Percentiles rank a stretch among this genome's conserved stretches.
phyloP scores from a whole-genome alignment of 2,797 vertebrate genomes.

The Siniperca obscura region DNA sequence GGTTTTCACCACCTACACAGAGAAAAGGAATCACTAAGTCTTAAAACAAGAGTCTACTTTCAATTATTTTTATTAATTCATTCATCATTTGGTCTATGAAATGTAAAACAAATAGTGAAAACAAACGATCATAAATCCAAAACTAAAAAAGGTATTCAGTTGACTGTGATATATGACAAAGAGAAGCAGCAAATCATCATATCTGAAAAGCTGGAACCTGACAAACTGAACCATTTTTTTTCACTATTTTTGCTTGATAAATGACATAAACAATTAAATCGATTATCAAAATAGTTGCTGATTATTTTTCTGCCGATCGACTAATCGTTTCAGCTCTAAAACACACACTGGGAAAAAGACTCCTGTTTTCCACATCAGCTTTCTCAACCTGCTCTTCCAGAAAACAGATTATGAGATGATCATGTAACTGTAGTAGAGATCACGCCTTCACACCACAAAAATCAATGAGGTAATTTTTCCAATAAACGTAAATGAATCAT shows the following conservation, averaged over 20 bases:
- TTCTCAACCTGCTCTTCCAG: slow-evolving; percentile 2
- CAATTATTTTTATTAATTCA: neutral
- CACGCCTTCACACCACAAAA: slow-evolving; percentile 1
- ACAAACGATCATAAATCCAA: neutral
- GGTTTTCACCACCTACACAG: slow-evolving; percentile 94
- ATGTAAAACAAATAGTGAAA: neutral
- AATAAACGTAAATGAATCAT: slow-evolving; percentile 16
- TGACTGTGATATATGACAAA: neutral
- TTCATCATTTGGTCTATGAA: neutral
- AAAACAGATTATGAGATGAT: slow-evolving; percentile 2
- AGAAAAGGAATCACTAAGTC: neutral
- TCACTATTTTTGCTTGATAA: neutral
- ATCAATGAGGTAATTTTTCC: slow-evolving; percentile 8
- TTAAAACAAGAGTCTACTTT: neutral
- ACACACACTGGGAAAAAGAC: neutral
- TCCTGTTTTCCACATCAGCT: neutral
- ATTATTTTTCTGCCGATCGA: neutral
- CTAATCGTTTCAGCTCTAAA: neutral
- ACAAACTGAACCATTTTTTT: neutral
- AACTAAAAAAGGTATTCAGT: neutral
- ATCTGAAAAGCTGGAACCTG: neutral
- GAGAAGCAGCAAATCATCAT: neutral
- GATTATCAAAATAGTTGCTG: neutral
- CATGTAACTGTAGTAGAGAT: neutral
- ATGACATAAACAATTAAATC: neutral